These are phyloP conservation scores for Myopa tessellatipennis DNA, from an alignment of 2,888 invertebrate species.

Conservation along the genomic window DNA sequence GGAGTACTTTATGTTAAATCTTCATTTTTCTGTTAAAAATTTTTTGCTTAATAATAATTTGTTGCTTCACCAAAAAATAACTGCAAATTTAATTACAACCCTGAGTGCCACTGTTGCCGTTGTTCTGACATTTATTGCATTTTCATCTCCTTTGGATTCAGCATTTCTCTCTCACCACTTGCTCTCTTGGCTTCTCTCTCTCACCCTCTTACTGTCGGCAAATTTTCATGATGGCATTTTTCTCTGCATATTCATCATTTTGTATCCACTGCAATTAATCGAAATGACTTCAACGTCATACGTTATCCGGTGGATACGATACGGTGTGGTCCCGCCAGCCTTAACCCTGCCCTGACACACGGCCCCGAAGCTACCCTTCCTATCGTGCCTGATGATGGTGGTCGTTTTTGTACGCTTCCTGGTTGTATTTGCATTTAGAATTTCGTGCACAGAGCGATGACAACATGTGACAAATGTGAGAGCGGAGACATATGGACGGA, in stretches of 20 bases:
- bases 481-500: conserved; percentile 21
- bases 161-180: background rate
- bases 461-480: conserved; percentile 56
- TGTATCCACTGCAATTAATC: conserved; percentile 42
- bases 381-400: too few relatives aligned
- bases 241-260: conserved; percentile 34
- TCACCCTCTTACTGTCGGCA: background rate
- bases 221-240: background rate
- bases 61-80: background rate
- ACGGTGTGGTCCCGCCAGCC: background rate
- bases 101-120: background rate
- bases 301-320: conserved; percentile 14
- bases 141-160: conserved; percentile 7
- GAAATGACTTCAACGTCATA: conserved; percentile 37
- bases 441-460: conserved; percentile 44
- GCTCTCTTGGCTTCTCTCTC: too few relatives aligned
- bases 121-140: conserved; percentile 26
- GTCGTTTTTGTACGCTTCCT: background rate
- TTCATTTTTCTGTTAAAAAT: too few relatives aligned
- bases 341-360: conserved; percentile 8
- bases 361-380: background rate
- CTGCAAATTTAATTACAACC: conserved; percentile 19
- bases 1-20: too few relatives aligned
- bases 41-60: too few relatives aligned
- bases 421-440: conserved; percentile 47